phyloP scores from a whole-genome alignment of 2,888 invertebrate species.

The Plebejus melissa region DNA sequence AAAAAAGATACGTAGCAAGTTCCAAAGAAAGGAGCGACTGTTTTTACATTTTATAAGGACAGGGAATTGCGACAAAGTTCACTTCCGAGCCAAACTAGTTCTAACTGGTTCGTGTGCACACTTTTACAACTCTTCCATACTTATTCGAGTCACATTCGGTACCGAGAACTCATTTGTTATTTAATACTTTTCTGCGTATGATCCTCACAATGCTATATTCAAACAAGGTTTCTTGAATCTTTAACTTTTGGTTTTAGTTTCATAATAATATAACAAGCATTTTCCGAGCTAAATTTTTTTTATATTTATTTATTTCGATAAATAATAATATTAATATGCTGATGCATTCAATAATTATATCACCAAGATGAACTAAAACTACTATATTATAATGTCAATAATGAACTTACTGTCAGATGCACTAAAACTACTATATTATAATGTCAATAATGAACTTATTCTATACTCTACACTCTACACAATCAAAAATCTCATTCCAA shows the following conservation, averaged over 20 bases:
- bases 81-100: conserved; percentile 24
- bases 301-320: neutral
- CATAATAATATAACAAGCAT: neutral
- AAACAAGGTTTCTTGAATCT: neutral
- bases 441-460: neutral
- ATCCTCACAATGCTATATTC: conserved; percentile 4
- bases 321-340: neutral
- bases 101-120: conserved; percentile 19
- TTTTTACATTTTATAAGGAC: conserved; percentile 8
- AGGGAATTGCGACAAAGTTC: conserved; percentile 19
- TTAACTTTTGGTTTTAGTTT: neutral
- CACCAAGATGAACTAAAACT: neutral
- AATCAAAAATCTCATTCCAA: conserved; percentile 11
- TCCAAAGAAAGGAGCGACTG: neutral
- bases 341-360: neutral
- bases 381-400: neutral
- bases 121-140: conserved; percentile 7
- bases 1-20: neutral
- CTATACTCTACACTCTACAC: neutral
- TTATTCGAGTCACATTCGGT: conserved; percentile 8
- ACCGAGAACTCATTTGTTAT: conserved; percentile 3
- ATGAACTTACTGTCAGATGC: neutral
- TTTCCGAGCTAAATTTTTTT: neutral
- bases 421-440: neutral
- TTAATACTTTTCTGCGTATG: conserved; percentile 16